Conservation (phyloP, 2,113 vertebrate species). For the Buteo buteo region DNA sequence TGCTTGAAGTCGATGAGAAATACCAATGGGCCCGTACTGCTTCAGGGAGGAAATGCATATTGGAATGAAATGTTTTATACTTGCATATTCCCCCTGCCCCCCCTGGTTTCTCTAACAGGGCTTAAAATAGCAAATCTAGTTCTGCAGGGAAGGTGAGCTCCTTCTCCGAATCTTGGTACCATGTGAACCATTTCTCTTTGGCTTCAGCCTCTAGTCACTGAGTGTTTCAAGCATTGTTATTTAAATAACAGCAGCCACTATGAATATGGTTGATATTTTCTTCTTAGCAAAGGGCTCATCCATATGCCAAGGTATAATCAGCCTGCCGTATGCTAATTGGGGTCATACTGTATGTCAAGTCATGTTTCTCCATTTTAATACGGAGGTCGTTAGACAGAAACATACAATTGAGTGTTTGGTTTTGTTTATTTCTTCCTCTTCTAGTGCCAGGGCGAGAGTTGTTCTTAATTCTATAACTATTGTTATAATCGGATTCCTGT, state of each 20-base stretch:
- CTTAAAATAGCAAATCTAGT: neutral
- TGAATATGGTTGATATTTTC: neutral
- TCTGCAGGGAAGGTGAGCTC: neutral
- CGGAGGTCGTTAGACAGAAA: neutral
- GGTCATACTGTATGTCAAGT: neutral
- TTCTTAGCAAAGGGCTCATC: neutral
- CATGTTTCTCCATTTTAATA: neutral
- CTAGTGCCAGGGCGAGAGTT: neutral
- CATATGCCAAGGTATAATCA: neutral
- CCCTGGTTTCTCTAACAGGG: neutral
- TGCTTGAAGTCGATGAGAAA: neutral
- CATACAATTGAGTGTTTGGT: neutral
- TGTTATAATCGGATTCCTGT: slow-evolving; percentile 24
- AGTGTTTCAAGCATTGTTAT: neutral
- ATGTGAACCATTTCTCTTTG: neutral
- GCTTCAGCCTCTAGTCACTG: neutral
- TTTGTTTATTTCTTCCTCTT: slow-evolving; percentile 15
- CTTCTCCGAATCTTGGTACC: neutral
- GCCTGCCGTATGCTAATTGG: neutral
- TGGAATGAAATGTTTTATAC: neutral
- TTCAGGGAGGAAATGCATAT: neutral
- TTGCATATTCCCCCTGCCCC: too few species aligned
- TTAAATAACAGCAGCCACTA: neutral
- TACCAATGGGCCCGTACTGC: neutral
- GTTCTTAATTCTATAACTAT: slow-evolving; percentile 44